These are phyloP conservation scores for Myotis findleyi DNA, from an alignment of 2,797 vertebrate genomes.

Conservation along the genomic window DNA sequence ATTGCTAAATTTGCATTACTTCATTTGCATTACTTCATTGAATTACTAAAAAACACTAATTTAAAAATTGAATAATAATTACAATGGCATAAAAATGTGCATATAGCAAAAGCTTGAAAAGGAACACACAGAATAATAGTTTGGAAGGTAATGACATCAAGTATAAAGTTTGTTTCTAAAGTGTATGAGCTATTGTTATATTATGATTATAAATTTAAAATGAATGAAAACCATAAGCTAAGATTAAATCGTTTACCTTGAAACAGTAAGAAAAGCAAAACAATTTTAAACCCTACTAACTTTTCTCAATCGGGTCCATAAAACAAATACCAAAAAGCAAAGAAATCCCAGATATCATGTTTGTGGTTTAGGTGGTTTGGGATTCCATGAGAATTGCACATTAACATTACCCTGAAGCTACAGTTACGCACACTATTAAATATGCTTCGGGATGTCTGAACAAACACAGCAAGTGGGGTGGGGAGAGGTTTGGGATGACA, in stretches of 20 bases:
- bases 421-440: conserved; percentile 65
- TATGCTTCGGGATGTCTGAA: conserved; percentile 13
- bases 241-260: background rate
- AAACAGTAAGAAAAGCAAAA: background rate
- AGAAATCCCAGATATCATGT: conserved; percentile 41
- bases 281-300: conserved; percentile 66
- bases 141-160: background rate
- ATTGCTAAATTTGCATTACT: background rate
- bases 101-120: background rate
- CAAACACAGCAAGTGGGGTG: background rate
- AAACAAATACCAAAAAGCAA: conserved; percentile 60
- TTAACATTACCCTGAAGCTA: conserved; percentile 50
- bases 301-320: conserved; percentile 58
- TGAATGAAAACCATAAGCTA: background rate
- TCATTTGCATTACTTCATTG: background rate
- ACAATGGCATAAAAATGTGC: background rate
- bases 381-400: conserved; percentile 60
- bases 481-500: no score
- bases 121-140: background rate
- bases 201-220: conserved; percentile 18
- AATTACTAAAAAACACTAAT: background rate
- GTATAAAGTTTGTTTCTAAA: background rate
- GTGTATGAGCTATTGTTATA: background rate
- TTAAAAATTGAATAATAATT: background rate
- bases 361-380: conserved; percentile 68